These are phyloP conservation scores for Periophthalmodon schlosseri DNA, from an alignment of 2,113 vertebrate genomes.

Conservation along the genomic window DNA sequence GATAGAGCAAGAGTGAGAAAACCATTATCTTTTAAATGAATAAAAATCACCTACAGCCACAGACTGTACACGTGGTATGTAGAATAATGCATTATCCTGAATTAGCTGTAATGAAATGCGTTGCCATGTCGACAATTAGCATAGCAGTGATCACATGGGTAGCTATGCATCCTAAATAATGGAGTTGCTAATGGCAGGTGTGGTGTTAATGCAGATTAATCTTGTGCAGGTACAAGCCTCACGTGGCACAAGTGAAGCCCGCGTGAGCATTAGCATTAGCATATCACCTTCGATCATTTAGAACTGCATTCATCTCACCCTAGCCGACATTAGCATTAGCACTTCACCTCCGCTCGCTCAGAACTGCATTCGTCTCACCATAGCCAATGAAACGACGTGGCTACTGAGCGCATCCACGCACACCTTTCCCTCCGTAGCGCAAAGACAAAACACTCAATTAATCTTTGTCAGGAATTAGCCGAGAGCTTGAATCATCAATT, in stretches of 20 bases:
- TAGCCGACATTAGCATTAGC: constrained; percentile 25
- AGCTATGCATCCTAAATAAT: background rate
- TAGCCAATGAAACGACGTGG: constrained; percentile 10
- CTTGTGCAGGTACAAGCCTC: constrained; percentile 22
- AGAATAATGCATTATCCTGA: background rate
- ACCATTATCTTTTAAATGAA: background rate
- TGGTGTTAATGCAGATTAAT: constrained; percentile 31
- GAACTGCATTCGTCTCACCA: constrained; percentile 27
- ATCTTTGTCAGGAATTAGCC: constrained; percentile 61
- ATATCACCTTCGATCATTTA: constrained; percentile 48
- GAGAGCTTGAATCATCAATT: constrained; percentile 47
- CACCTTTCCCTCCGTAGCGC: constrained; percentile 17
- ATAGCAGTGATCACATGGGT: constrained; percentile 1
- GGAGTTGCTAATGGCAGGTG: constrained; percentile 25
- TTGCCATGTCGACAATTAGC: background rate
- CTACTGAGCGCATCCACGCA: constrained; percentile 7
- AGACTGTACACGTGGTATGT: background rate
- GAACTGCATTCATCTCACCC: constrained; percentile 28
- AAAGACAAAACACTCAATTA: constrained; percentile 56
- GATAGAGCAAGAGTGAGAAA: background rate
- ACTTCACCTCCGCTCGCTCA: constrained; percentile 48
- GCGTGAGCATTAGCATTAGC: constrained; percentile 25
- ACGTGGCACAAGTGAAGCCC: constrained; percentile 43
- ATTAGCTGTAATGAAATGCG: background rate
- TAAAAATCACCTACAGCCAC: background rate